Evolutionary conservation across 2,113 vertebrate species (phyloP).

Genomic region (Suricata suricatta): DNA sequence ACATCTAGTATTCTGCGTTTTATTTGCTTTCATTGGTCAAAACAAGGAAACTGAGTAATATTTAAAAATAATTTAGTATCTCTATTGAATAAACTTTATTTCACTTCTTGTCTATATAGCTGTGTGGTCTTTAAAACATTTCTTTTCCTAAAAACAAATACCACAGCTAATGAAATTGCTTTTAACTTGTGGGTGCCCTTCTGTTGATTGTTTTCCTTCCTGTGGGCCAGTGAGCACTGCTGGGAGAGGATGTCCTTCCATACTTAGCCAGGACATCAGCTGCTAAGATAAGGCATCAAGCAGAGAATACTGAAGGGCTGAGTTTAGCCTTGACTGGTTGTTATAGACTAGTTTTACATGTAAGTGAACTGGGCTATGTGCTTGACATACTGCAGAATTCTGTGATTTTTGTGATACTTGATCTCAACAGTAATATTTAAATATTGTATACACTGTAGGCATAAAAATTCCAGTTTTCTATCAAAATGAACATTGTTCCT

Average conservation of each 20-base stretch:
- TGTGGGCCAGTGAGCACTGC: neutral
- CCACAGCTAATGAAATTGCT: neutral
- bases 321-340: neutral
- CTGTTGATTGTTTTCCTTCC: neutral
- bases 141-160: conserved; percentile 37
- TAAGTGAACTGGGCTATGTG: neutral
- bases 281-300: neutral
- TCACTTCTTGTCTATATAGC: neutral
- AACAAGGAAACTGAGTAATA: conserved; percentile 18
- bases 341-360: neutral
- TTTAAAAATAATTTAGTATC: neutral
- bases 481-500: neutral
- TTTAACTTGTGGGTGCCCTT: conserved; percentile 1
- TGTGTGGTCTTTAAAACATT: neutral
- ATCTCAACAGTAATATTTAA: neutral
- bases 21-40: neutral
- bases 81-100: neutral
- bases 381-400: neutral
- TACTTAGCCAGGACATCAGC: neutral
- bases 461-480: neutral
- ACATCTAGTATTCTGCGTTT: neutral
- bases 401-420: conserved; percentile 7
- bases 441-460: neutral
- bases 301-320: neutral
- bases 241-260: neutral